Base-by-base conservation (phyloP, 2,888 invertebrate genomes). In the Rhaphigaster nebulosa region DNA sequence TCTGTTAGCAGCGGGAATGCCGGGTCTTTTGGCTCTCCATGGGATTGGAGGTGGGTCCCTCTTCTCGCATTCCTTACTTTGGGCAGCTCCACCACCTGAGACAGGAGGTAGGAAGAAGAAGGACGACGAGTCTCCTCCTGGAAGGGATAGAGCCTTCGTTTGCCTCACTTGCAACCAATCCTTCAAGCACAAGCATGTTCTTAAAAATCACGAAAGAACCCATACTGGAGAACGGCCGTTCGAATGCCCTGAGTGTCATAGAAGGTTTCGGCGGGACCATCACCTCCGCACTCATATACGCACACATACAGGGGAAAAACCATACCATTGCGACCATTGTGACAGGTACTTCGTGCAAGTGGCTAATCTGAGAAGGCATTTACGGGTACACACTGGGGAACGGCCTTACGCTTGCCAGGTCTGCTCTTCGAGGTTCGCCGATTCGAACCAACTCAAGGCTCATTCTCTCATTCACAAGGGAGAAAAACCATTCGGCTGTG, bases 181-280 rank as follows among this genome's bases (percentile, higher is more conserved):
- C 23, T 98, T 98, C 93, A 98, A 98, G 88, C 98, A 98, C 95
- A 98, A 98, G 93, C 98, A 98, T 94, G 98, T 98, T 38, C 95
- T 98, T 89, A 98, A 98, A 94, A 98, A 98, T 93, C 98, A 98
- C 94, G 98, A 98, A 93, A 96, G 98, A 92, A 98, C 98, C 0
- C 98, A 98, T 94, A 98, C 98, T 0, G 98, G 98, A 0, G 98
- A 98, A 93, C 98, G 98, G 93, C 98, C 98, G 0, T 98, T 98
- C 94, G 97, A 98, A 93, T 98, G 98, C 93, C 96, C 96, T 54
- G 97, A 98, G 94, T 98, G 98, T 93, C 97, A 98, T 93, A 98
- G 98, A 94, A 95, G 98, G 92, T 98, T 98, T 94, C 98, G 98
- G 1, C 95, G 98, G 89, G 98, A 98, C 93, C 98, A 98, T 93